phyloP scores from a whole-genome alignment of 1,140 invertebrate species.

The Camponotus vicinus region DNA sequence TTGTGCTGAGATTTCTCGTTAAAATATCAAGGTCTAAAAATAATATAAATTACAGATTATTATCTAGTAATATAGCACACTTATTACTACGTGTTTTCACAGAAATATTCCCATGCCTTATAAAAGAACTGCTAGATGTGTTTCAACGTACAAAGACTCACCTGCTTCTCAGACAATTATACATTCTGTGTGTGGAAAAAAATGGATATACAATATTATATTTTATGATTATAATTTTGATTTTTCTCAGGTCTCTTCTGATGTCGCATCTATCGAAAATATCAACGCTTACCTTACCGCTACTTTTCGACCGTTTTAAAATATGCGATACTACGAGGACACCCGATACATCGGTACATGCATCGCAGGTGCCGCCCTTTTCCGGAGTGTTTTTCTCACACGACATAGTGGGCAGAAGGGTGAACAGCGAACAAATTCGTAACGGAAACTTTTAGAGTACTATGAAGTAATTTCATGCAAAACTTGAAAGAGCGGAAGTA shows the following conservation, averaged over 20 bases:
- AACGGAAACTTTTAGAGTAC: conserved; percentile 68
- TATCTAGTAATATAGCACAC: not conserved
- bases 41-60: conserved; percentile 12
- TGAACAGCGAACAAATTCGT: conserved; percentile 49
- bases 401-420: conserved; percentile 64
- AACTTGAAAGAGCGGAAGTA: conserved; percentile 54
- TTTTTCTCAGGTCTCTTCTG: not conserved
- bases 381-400: conserved; percentile 75
- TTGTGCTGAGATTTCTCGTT: not conserved
- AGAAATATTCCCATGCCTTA: not conserved
- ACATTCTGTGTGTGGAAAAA: not conserved
- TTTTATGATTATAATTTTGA: not conserved
- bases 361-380: conserved; percentile 81
- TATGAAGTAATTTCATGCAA: conserved; percentile 61
- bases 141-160: not conserved
- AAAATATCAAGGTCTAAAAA: conserved; percentile 15
- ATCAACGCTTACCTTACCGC: not conserved
- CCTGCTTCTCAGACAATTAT: not conserved
- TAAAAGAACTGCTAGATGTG: not conserved
- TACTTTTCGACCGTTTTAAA: not conserved
- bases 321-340: conserved; percentile 46
- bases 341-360: conserved; percentile 74
- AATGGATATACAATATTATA: not conserved
- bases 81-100: not conserved
- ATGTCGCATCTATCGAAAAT: not conserved